Conservation (phyloP, 2,797 vertebrate species). For the Poeciliopsis infans region DNA sequence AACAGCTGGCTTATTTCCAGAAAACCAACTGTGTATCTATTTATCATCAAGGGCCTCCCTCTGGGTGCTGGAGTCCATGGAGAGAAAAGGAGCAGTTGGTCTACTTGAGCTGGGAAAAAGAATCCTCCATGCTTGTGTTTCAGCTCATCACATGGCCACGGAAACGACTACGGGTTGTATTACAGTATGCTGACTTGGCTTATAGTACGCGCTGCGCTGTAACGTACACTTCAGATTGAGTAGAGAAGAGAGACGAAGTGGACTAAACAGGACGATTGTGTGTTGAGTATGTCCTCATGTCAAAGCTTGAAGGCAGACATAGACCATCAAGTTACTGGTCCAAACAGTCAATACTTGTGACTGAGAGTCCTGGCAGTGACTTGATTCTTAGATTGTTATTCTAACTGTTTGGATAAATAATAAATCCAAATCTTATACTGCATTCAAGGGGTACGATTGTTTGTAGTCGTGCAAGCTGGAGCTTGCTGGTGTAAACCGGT, state of each 20-base stretch:
- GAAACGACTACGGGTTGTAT: constrained; percentile 37
- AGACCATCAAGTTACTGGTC: not conserved
- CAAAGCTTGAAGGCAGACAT: not conserved
- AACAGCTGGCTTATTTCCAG: constrained; percentile 64
- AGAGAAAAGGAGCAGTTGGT: constrained; percentile 20
- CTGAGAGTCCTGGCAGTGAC: not conserved
- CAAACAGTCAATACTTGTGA: not conserved
- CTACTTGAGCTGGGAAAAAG: constrained; percentile 9
- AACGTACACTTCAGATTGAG: constrained; percentile 9
- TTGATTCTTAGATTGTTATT: not conserved
- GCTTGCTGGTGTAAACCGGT: constrained; percentile 39
- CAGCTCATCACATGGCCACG: constrained; percentile 15
- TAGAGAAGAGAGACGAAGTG: not conserved
- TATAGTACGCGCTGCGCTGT: constrained; percentile 1
- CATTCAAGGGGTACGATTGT: not conserved
- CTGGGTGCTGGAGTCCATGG: constrained; percentile 31
- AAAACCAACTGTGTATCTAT: constrained; percentile 66
- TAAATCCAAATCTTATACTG: not conserved
- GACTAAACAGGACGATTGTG: not conserved
- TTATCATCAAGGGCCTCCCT: constrained; percentile 37
- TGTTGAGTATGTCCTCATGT: not conserved
- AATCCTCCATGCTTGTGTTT: constrained; percentile 17
- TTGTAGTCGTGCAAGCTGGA: constrained; percentile 19
- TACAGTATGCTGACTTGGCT: constrained; percentile 34
- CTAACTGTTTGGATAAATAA: not conserved